Evolutionary conservation across 1,140 invertebrate species (phyloP).

Genomic region (Eulimnadia texana): DNA sequence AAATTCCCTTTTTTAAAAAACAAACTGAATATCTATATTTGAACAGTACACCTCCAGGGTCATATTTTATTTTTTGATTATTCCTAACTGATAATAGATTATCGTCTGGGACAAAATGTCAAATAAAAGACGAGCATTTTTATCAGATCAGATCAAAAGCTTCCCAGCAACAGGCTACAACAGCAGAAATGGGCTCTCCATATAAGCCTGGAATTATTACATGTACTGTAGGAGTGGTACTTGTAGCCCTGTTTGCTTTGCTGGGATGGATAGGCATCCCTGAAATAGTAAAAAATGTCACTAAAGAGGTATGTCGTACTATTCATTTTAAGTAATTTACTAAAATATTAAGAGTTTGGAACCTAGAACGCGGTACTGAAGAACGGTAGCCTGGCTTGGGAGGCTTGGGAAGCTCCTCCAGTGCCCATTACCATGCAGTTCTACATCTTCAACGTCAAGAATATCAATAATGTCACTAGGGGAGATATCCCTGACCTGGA

Average conservation of each 20-base stretch:
- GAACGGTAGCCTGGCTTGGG: constrained; percentile 23
- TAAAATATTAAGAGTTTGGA: no score
- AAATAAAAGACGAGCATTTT: neutral
- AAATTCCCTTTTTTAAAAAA: no score
- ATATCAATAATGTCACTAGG: constrained; percentile 29
- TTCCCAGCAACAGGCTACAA: no score
- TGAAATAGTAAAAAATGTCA: neutral
- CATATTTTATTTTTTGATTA: no score
- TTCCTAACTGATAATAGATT: no score
- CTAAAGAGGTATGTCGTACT: neutral
- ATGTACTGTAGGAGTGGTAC: neutral
- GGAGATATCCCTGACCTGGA: constrained; percentile 26
- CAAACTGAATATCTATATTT: no score
- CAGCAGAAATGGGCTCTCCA: neutral
- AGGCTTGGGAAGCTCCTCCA: constrained; percentile 30
- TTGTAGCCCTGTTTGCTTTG: neutral
- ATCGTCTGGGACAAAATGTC: no score
- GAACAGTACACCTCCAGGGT: no score
- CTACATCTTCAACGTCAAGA: constrained; percentile 35
- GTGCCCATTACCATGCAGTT: constrained; percentile 34
- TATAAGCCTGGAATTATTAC: neutral
- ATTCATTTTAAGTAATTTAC: neutral
- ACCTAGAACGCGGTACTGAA: constrained; percentile 4
- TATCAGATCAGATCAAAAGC: no score
- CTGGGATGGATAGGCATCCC: constrained; percentile 1